phyloP scores from a whole-genome alignment of 1,140 invertebrate species.

The Neelides sp. region DNA sequence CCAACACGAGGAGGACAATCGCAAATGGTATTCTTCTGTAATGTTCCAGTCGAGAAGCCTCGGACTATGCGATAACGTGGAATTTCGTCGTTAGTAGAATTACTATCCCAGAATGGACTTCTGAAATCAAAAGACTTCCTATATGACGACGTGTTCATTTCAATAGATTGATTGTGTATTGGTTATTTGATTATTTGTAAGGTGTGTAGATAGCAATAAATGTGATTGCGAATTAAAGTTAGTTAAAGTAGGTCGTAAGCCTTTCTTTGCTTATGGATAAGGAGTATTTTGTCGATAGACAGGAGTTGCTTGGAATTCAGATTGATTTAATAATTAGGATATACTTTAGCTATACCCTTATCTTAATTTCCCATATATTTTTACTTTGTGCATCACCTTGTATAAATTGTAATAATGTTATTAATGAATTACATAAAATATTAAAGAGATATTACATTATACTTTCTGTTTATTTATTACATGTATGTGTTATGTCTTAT shows the following conservation, averaged over 20 bases:
- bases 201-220: too few species aligned
- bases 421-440: neutral
- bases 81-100: conserved; percentile 28
- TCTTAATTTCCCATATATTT: too few species aligned
- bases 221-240: too few species aligned
- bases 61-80: conserved; percentile 27
- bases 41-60: conserved; percentile 24
- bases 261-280: too few species aligned
- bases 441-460: neutral
- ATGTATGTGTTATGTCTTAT: neutral
- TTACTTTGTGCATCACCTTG: too few species aligned
- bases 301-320: too few species aligned
- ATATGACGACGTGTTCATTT: conserved; percentile 15
- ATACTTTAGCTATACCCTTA: too few species aligned
- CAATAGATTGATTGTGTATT: neutral
- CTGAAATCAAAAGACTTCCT: conserved; percentile 27
- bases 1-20: conserved; percentile 28
- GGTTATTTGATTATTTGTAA: too few species aligned
- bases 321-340: too few species aligned
- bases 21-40: conserved; percentile 29
- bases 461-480: neutral
- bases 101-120: conserved; percentile 29
- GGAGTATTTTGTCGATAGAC: too few species aligned
- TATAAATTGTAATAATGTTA: too few species aligned
- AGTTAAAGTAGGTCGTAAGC: too few species aligned